A percentile compares a stretch with the other conserved stretches of the same genome.
Conservation (phyloP, 1,140 invertebrate genomes). For the Zaprionus taronus region DNA sequence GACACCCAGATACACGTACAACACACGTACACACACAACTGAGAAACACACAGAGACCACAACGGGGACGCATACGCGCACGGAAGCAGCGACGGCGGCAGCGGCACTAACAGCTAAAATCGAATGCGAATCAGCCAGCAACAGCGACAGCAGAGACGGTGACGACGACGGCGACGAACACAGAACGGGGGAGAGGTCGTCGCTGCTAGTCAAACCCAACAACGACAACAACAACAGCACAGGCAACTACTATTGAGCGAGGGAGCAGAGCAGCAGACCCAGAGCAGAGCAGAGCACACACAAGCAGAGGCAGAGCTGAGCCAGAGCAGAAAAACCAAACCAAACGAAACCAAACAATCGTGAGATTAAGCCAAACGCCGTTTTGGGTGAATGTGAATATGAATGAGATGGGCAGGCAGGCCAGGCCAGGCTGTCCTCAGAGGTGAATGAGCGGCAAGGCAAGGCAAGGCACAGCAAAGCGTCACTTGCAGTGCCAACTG, state of each 20-base stretch:
- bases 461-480: conserved; percentile 44
- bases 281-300: conserved; percentile 25
- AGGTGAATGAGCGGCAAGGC: conserved; percentile 69
- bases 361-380: conserved; percentile 83
- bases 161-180: conserved; percentile 30
- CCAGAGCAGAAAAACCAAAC: conserved; percentile 66
- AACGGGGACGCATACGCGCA: conserved; percentile 60
- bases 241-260: conserved; percentile 63
- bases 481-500: conserved; percentile 67
- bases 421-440: conserved; percentile 53
- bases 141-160: conserved; percentile 32
- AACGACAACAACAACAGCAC: conserved; percentile 16
- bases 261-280: conserved; percentile 47
- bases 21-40: conserved; percentile 23
- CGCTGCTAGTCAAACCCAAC: conserved; percentile 50
- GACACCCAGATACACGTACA: conserved; percentile 48
- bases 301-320: conserved; percentile 28
- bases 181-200: conserved; percentile 62
- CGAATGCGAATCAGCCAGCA: conserved; percentile 75
- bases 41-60: conserved; percentile 46
- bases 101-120: conserved; percentile 70
- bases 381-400: conserved; percentile 83
- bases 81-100: conserved; percentile 51
- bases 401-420: conserved; percentile 76
- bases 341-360: conserved; percentile 77